Conservation (phyloP, 2,888 invertebrate species). For the Thereva unica region DNA sequence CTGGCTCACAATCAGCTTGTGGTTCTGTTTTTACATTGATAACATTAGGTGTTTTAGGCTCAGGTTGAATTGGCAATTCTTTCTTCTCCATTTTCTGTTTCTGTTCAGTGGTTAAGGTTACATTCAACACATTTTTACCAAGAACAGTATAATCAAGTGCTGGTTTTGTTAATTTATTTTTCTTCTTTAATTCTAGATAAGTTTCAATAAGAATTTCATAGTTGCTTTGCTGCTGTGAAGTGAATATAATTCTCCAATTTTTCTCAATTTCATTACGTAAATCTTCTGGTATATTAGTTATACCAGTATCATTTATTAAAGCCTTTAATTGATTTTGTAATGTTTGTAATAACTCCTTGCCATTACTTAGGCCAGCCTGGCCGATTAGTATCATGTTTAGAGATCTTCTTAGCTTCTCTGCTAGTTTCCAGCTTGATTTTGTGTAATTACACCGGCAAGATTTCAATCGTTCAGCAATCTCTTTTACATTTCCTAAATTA, state of each 20-base stretch:
- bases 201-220: conserved; percentile 49
- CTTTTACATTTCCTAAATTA: conserved; percentile 61
- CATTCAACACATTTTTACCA: conserved; percentile 45
- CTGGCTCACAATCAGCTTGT: too few relatives aligned
- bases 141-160: conserved; percentile 50
- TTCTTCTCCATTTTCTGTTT: conserved; percentile 41
- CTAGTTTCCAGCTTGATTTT: conserved; percentile 55
- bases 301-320: conserved; percentile 49
- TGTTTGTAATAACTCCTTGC: conserved; percentile 59
- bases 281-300: conserved; percentile 54
- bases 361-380: conserved; percentile 63
- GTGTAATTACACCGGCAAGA: conserved; percentile 59
- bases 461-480: conserved; percentile 58
- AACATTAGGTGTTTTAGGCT: conserved; percentile 5
- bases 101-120: conserved; percentile 43
- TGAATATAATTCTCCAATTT: conserved; percentile 62
- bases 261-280: conserved; percentile 61
- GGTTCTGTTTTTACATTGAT: not conserved
- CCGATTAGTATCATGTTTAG: conserved; percentile 66
- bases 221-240: conserved; percentile 54
- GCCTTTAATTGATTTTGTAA: conserved; percentile 55
- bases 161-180: conserved; percentile 49
- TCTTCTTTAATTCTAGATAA: conserved; percentile 47
- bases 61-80: conserved; percentile 3
- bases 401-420: conserved; percentile 59